Evolutionary conservation across 2,113 vertebrate genomes (phyloP), one percentile per base, ranked within the genome.

Genomic region (Siniperca chuatsi): DNA sequence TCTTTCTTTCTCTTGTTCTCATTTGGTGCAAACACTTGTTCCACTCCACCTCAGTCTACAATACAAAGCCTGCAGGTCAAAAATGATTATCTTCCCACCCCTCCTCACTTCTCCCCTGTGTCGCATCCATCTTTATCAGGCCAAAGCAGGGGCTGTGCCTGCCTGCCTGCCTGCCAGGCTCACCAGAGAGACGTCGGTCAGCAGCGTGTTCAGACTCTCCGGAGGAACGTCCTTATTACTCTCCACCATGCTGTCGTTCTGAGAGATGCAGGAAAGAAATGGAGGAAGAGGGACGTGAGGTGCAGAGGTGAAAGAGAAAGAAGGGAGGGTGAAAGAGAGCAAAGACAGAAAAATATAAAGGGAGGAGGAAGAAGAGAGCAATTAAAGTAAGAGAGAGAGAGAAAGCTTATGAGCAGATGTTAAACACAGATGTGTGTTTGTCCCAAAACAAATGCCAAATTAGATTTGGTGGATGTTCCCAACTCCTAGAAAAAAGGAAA

Each of bases 161-260:
- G 77, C 62, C 52, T 35, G 68, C 44, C 75, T 42, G 69, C 50
- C 75, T 42, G 55, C 55, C 21, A 16, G 44, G 79, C 97, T 98
- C 96, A 99, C 98, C 97, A 99, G 95, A 78, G 98, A 98, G 91
- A 99, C 94, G 60, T 99, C 98, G 0, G 96, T 96, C 87, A 99
- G 95, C 75, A 98, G 95, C 61, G 96, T 90, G 82, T 96, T 96
- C 91, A 94, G 80, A 72, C 90, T 95, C 84, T 96, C 96, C 40
- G 96, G 95, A 72, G 95, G 90, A 15, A 94, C 87, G 23, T 95
- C 95, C 9, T 95, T 95, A 6, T 94, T 96, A 42, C 94, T 96
- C 72, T 98, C 97, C 86, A 96, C 90, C 70, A 96, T 95, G 3
- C 97, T 95, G 0, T 98, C 96, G 69, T 98, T 98, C 98, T 99